A percentile compares a stretch with the other conserved stretches of the same genome.
phyloP scores from a whole-genome alignment of 2,888 invertebrate species.

The Ashinkailepas kermadecensis region DNA sequence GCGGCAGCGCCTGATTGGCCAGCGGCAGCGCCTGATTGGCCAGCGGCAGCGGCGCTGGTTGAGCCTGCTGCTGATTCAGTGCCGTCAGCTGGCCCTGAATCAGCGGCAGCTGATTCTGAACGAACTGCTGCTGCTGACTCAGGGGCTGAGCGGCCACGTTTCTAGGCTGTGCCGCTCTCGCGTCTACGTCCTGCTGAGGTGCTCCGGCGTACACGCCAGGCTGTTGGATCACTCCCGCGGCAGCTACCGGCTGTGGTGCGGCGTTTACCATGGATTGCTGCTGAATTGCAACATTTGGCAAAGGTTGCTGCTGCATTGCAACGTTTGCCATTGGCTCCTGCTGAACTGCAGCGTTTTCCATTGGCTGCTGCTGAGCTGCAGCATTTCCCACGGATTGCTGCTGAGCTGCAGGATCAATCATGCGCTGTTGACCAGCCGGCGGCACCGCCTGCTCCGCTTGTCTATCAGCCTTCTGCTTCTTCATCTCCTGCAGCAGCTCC shows the following conservation, averaged over 20 bases:
- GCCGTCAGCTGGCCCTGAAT: not conserved
- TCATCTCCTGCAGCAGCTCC: conserved; percentile 32
- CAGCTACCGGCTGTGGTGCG: no score
- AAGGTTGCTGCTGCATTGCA: not conserved
- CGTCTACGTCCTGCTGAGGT: not conserved
- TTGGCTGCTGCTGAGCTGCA: not conserved
- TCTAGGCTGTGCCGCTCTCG: not conserved
- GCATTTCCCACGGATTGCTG: not conserved
- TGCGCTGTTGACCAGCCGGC: not conserved
- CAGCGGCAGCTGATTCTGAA: not conserved
- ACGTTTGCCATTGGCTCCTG: not conserved
- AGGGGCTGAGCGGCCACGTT: not conserved
- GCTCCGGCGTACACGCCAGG: not conserved
- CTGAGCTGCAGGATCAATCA: not conserved
- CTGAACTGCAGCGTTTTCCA: not conserved
- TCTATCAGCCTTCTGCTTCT: conserved; percentile 26
- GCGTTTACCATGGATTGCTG: not conserved
- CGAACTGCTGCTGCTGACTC: not conserved
- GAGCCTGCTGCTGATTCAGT: not conserved
- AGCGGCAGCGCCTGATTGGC: no score
- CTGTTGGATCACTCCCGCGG: not conserved
- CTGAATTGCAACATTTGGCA: not conserved
- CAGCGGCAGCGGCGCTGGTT: not conserved
- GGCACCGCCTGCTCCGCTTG: not conserved
- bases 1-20: no score